Evolutionary conservation across 1,140 invertebrate genomes (phyloP).

Genomic region (Hyles vespertilio): DNA sequence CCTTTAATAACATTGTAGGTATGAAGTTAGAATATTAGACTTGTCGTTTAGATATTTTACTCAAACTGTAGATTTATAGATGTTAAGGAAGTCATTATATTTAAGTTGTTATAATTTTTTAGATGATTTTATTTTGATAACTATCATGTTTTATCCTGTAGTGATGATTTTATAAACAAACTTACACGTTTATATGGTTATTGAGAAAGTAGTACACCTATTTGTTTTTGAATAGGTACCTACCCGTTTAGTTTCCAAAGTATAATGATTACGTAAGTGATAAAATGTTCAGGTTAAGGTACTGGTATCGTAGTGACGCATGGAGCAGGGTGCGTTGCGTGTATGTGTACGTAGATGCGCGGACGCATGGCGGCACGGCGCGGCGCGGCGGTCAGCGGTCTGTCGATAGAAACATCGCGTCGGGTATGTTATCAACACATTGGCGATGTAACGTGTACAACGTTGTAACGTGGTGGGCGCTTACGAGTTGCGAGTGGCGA

Average conservation of each 20-base stretch:
- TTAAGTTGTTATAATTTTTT: slow-evolving; percentile 53
- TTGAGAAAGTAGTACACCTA: slow-evolving; percentile 24
- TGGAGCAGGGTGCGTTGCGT: not conserved
- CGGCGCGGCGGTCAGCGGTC: too few species aligned
- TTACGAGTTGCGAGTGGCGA: too few species aligned
- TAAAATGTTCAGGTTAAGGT: slow-evolving; percentile 9
- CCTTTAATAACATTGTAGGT: slow-evolving; percentile 21
- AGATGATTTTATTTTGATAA: slow-evolving; percentile 71
- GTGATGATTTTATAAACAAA: slow-evolving; percentile 41
- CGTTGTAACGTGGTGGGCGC: too few species aligned
- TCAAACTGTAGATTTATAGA: slow-evolving; percentile 51
- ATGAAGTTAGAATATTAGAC: slow-evolving; percentile 48
- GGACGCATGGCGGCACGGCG: not conserved
- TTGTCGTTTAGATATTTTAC: slow-evolving; percentile 61
- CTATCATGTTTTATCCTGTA: slow-evolving; percentile 48
- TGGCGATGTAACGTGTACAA: too few species aligned
- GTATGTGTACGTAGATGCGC: not conserved
- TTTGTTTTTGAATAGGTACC: slow-evolving; percentile 30
- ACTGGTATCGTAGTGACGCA: slow-evolving; percentile 11
- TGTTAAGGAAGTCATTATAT: slow-evolving; percentile 36
- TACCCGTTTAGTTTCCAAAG: slow-evolving; percentile 25
- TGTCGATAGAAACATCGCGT: too few species aligned
- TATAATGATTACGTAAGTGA: slow-evolving; percentile 14
- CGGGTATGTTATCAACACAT: too few species aligned
- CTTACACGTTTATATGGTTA: slow-evolving; percentile 28